These are phyloP conservation scores for Sebastes oblongus DNA, from an alignment of 2,797 vertebrate species.

Conservation along the genomic window DNA sequence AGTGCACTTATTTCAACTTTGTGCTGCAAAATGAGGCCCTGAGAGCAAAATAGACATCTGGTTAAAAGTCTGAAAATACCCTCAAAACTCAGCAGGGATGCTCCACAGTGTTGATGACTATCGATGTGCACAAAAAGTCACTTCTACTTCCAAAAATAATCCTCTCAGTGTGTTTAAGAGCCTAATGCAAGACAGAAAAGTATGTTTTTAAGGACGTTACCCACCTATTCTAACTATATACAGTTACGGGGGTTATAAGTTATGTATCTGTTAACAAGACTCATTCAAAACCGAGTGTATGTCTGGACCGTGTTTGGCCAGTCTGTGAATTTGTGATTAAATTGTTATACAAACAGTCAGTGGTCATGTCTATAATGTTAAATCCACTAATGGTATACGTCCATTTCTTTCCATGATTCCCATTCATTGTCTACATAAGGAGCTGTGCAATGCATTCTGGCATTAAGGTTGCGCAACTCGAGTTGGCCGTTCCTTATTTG, in stretches of 20 bases:
- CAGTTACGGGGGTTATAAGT: background rate
- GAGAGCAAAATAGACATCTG: background rate
- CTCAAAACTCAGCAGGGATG: constrained; percentile 1
- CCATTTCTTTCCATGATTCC: too few species aligned
- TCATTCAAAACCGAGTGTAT: too few species aligned
- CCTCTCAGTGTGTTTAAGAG: background rate
- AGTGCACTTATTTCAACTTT: background rate
- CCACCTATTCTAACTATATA: background rate
- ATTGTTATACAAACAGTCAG: too few species aligned
- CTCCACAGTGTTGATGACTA: background rate
- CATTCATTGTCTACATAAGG: too few species aligned
- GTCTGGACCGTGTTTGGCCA: too few species aligned
- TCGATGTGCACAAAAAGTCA: background rate
- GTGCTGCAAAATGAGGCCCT: background rate
- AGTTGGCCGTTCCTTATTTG: too few species aligned
- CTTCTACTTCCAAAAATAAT: background rate
- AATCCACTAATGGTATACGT: too few species aligned
- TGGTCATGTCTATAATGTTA: too few species aligned
- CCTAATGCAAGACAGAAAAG: background rate
- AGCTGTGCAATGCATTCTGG: too few species aligned
- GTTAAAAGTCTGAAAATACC: constrained; percentile 19
- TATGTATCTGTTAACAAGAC: background rate
- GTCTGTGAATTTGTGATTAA: too few species aligned
- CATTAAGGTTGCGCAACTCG: too few species aligned
- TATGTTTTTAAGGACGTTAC: background rate